Evolutionary conservation across 1,140 invertebrate species (phyloP), one percentile per base, ranked within the genome.

Genomic region (Dufourea novaeangliae): DNA sequence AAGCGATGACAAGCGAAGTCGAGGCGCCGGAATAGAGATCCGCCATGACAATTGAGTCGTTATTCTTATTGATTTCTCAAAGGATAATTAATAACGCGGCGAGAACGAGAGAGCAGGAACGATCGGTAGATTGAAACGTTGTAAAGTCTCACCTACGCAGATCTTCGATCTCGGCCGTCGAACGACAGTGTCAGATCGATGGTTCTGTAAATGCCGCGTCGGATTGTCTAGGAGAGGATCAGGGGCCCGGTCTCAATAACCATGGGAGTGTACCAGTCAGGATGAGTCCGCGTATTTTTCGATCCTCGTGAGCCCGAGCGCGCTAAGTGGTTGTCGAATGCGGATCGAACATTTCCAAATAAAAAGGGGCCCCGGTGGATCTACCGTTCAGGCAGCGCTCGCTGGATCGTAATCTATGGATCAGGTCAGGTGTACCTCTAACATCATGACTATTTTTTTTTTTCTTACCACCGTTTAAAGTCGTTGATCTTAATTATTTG

Each of bases 151-250:
- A 66, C 59, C 74, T 76, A 79, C 66, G 59, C 52, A 63, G 52
- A 73, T 75, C 62, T 63, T 39, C 71, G 62, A 62, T 66, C 72
- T 44, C n/a, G 20, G 1, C 17, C 64, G 75, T 71, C 79, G 75
- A 82, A 82, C 78, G 83, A 84, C 79, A 79, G 56, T 76, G 83
- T 84, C 70, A 52, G 83, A 86, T 85, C 84, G 79, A 86, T 86
- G 80, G 83, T 85, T 85, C 76, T 70, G 84, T 85, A 77, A 85
- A 83, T 77, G 83, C 83, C 84, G 84, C 80, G 70, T 75, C 83
- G 80, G 84, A 82, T 84, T 85, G 83, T 86, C 80, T 85, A 82
- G 77, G 59, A 59, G 54, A 66, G 79, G 72, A 79, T 59, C 82
- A n/a, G n/a, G 75, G 78, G 69, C 12, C 69, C 54, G 71, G 68